A percentile compares a stretch with the other conserved stretches of the same genome.
Evolutionary conservation across 2,113 vertebrate genomes (phyloP).

Genomic region (Scomber japonicus): DNA sequence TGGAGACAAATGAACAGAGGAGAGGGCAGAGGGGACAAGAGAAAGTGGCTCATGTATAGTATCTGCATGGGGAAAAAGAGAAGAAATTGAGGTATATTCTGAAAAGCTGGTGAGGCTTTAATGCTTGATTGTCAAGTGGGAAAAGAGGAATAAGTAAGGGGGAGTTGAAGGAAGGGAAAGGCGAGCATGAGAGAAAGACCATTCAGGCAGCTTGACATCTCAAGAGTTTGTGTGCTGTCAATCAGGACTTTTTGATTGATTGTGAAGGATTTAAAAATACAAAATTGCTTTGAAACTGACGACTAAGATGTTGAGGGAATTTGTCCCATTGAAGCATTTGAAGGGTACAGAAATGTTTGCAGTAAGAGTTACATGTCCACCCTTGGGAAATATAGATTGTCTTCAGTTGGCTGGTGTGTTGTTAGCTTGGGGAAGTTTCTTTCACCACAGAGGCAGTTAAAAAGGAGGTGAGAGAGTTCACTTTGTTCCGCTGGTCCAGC

Average conservation of each 20-base stretch:
- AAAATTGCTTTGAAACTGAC: conserved; percentile 46
- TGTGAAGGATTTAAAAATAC: conserved; percentile 51
- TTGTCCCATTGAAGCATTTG: conserved; percentile 34
- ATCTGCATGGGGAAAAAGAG: conserved; percentile 18
- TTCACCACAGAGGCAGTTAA: conserved; percentile 24
- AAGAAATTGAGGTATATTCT: conserved; percentile 23
- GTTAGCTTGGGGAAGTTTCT: conserved; percentile 20
- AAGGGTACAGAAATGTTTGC: conserved; percentile 58
- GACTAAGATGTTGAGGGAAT: conserved; percentile 34
- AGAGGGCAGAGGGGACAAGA: conserved; percentile 22
- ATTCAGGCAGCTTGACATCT: conserved; percentile 45
- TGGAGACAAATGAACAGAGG: conserved; percentile 44
- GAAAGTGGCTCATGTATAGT: conserved; percentile 22
- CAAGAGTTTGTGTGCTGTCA: conserved; percentile 49
- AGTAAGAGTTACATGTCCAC: conserved; percentile 31
- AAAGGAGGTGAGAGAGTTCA: conserved; percentile 16
- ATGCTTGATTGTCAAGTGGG: conserved; percentile 46
- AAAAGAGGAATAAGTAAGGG: conserved; percentile 13
- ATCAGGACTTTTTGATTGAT: conserved; percentile 41
- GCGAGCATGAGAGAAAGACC: conserved; percentile 21
- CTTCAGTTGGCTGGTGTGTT: conserved; percentile 32
- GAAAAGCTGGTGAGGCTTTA: background rate
- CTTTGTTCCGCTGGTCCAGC: conserved; percentile 32
- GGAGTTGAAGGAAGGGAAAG: background rate
- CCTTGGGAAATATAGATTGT: conserved; percentile 25